Base-by-base conservation (phyloP, 2,888 invertebrate species). In the Ypsolopha scabrella region DNA sequence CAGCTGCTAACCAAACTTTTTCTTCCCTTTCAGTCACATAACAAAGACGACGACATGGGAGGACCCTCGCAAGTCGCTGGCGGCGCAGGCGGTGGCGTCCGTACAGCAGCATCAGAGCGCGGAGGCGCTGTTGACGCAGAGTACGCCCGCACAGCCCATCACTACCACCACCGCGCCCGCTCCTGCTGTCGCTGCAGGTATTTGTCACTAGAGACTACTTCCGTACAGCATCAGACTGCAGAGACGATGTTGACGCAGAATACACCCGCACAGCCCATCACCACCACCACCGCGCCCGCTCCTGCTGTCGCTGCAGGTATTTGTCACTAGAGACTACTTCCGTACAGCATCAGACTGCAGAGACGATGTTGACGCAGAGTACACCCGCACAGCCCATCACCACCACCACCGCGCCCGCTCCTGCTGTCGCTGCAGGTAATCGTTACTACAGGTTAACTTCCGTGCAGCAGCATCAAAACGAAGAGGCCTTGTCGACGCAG, bases 21-120 rank as follows among this genome's bases (percentile, higher is more conserved):
- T 41, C 36, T 43, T 63, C 61, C 64, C 61, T 89, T 89, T 10
- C 90, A 96, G 95, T 86, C 96, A 96, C 82, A 88, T 93, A 77
- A 94, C 94, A 63, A 92, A 94, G 77, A 94, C 94, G 55, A 96
- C 96, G 63, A 94, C 95, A 70, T 96, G 96, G 96, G 94, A 95
- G 72, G 96, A 96, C 77, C 96, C 96, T 7, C 90, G 96, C 60
- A 95, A 95, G 79, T 91, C 93, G 33, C 86, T 92, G 52, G 92
- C 92, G 24, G 91, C 91, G 46, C 90, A 90, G 70, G 82, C 87
- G 41, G 87, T 88, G 52, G 77, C 88, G 7, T 68, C 65, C 48
- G 72, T 72, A 33, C 87, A 87, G 46, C 83, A 82, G 72, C 82
- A 85, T 51, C 88, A 89, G 68, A 90, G 83, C 62, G 80, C 80